Evolutionary conservation across 2,797 vertebrate species (phyloP).

Genomic region (Xerus rutilus): DNA sequence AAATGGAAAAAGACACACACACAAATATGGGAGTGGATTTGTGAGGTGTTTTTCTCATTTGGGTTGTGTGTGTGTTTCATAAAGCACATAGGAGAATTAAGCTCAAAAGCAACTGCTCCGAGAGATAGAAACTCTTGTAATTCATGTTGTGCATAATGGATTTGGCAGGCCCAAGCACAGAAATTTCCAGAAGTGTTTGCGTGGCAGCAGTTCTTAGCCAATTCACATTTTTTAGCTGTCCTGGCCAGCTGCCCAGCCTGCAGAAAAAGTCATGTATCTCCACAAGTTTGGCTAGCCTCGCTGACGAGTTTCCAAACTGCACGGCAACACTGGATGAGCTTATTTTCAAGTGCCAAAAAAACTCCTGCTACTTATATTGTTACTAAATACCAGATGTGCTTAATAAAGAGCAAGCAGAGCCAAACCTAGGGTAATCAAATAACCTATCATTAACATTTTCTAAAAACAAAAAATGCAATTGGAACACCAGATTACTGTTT

Average conservation of each 20-base stretch:
- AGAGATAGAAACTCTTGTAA: slow-evolving; percentile 86
- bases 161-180: slow-evolving; percentile 93
- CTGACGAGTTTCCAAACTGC: slow-evolving; percentile 94
- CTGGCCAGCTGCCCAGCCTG: slow-evolving; percentile 92
- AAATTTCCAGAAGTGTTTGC: slow-evolving; percentile 99
- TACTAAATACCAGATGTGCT: slow-evolving; percentile 94
- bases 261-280: slow-evolving; percentile 93
- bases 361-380: slow-evolving; percentile 94
- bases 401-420: slow-evolving; percentile 88
- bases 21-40: neutral
- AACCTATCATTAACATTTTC: slow-evolving; percentile 94
- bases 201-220: slow-evolving; percentile 93
- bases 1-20: slow-evolving; percentile 83
- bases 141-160: slow-evolving; percentile 94
- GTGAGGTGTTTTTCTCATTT: slow-evolving; percentile 72
- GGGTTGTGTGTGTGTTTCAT: slow-evolving; percentile 76
- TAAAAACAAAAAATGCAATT: slow-evolving; percentile 88
- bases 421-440: slow-evolving; percentile 91
- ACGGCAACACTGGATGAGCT: slow-evolving; percentile 92
- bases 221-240: slow-evolving; percentile 93
- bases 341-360: slow-evolving; percentile 90
- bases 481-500: slow-evolving; percentile 90
- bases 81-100: slow-evolving; percentile 82
- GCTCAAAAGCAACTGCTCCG: slow-evolving; percentile 85
- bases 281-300: slow-evolving; percentile 91